These are phyloP conservation scores for Ptyas mucosa DNA, from an alignment of 2,113 vertebrate genomes.

Conservation along the genomic window DNA sequence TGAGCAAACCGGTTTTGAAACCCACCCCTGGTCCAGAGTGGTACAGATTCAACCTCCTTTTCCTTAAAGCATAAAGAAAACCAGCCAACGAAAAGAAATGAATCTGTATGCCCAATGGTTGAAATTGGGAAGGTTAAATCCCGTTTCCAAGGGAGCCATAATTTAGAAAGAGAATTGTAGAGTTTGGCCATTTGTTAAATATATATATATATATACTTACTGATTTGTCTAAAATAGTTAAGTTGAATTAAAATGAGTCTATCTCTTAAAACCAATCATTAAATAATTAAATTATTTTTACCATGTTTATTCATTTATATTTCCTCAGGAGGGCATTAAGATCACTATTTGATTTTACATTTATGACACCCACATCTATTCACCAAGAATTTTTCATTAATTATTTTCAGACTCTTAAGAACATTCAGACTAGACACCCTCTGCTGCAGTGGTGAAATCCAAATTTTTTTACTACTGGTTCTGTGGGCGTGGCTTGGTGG, in stretches of 20 bases:
- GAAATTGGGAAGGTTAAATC: background rate
- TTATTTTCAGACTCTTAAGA: background rate
- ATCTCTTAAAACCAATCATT: background rate
- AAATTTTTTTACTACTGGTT: too few species aligned
- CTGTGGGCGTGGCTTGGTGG: too few species aligned
- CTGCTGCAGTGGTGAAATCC: too few species aligned
- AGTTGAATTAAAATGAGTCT: background rate
- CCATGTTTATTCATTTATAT: background rate
- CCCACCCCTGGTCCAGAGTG: background rate
- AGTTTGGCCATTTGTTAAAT: background rate
- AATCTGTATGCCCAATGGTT: background rate
- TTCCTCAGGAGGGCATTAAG: background rate
- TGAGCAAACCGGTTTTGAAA: too few species aligned
- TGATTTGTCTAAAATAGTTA: background rate
- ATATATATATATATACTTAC: too few species aligned
- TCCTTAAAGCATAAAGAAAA: background rate
- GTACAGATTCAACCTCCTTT: background rate
- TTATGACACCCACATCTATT: background rate
- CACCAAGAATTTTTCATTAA: background rate
- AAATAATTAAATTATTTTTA: background rate
- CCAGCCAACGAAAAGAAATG: background rate
- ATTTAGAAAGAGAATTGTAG: background rate
- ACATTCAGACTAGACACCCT: background rate
- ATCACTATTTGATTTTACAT: background rate
- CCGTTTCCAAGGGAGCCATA: background rate